These are phyloP conservation scores for Heloderma charlesbogerti DNA, from an alignment of 2,113 vertebrate genomes.

Conservation along the genomic window DNA sequence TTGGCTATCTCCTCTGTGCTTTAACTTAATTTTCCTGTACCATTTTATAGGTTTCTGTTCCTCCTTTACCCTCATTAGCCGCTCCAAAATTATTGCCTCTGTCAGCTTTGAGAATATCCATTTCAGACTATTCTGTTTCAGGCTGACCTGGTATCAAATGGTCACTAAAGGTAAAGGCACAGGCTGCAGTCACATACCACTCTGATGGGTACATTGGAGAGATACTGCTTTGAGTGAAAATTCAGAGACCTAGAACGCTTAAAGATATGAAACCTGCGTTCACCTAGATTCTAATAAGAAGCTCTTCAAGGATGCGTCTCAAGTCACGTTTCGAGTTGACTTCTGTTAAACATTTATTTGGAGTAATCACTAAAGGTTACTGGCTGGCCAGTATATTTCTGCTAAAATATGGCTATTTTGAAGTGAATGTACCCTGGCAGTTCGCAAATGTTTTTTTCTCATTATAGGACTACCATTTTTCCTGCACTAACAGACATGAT, in stretches of 20 bases:
- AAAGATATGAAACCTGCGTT: not conserved
- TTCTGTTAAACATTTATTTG: not conserved
- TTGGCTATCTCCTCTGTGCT: not conserved
- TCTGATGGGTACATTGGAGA: not conserved
- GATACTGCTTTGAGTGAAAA: not conserved
- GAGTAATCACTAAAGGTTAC: not conserved
- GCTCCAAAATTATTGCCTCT: not conserved
- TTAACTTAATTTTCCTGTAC: not conserved
- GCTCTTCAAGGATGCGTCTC: not conserved
- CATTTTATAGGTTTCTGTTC: not conserved
- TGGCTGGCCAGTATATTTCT: not conserved
- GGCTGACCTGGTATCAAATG: not conserved
- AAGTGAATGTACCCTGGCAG: not conserved
- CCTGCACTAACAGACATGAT: no score
- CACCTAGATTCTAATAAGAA: not conserved
- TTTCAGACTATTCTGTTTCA: not conserved
- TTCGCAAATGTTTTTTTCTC: not conserved
- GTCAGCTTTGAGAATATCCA: not conserved
- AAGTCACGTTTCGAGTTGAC: not conserved
- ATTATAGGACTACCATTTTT: no score
- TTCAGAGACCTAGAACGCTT: not conserved
- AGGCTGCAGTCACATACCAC: not conserved
- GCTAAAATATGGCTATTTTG: not conserved
- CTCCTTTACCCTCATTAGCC: not conserved
- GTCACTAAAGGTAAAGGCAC: not conserved